Base-by-base conservation (phyloP, 1,140 invertebrate species). In the Drosophila baimaii region DNA sequence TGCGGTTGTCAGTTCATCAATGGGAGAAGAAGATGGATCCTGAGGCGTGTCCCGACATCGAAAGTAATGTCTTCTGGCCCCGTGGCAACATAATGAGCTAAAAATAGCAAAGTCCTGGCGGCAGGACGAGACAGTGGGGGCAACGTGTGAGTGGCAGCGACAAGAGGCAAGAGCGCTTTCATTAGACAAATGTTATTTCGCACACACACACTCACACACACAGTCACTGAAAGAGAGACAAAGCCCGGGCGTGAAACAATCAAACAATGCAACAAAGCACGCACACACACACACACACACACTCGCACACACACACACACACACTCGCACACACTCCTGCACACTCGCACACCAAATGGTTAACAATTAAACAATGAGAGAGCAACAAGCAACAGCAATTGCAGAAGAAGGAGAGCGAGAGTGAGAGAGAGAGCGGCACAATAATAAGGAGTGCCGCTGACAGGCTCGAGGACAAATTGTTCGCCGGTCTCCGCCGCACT, bases 331-430 rank as follows among this genome's bases (percentile, higher is more conserved):
- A 41, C 44, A 23, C 64, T 56, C 41, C n/a, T n/a, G n/a, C n/a
- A 59, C 55, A 63, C 46, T 29, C 25, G 37, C 27, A 79, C 55
- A 71, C 69, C 78, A 88, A 76, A 88, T 86, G 66, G 52, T 88
- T 83, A 83, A 88, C 83, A 88, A 88, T 88, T 89, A 88, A 70
- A 89, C 83, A 88, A 88, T 70, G 80, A 74, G 58, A 72, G 52
- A 85, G 79, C 81, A 85, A 85, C 75, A 83, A 86, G 76, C 71
- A 76, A 82, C 73, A 66, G 55, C 56, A 77, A 70, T 76, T 61
- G 64, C 74, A 77, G 63, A 57, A 79, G 76, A 57, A 83, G 62
- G 27, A 79, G 66, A n/a, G 44, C 15, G 44, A 47, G 44, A 12
- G 12, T 15, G 17, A 9, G 12, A 4, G 27, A 52, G 29, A 21